These are phyloP conservation scores for Balearica regulorum DNA, from an alignment of 2,797 vertebrate genomes.

Conservation along the genomic window DNA sequence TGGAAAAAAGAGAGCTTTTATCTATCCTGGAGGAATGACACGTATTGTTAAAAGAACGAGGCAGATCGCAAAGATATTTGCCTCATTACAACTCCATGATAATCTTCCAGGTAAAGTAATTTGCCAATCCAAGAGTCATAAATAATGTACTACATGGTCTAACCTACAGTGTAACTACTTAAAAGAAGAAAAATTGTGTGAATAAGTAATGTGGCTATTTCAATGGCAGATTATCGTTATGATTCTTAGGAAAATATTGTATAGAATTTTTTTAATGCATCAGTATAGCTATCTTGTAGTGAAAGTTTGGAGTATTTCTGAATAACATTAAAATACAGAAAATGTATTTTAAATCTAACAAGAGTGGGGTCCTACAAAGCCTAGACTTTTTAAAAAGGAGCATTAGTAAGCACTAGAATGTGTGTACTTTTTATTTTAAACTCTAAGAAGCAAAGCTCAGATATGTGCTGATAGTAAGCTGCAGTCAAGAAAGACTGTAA, in stretches of 20 bases:
- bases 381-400: background rate
- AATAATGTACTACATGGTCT: slow-evolving; percentile 82
- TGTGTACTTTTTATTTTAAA: background rate
- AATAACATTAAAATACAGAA: background rate
- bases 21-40: background rate
- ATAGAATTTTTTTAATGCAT: background rate
- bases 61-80: slow-evolving; percentile 12
- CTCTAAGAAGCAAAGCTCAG: background rate
- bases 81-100: slow-evolving; percentile 74
- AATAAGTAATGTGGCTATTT: background rate
- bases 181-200: background rate
- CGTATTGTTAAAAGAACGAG: background rate
- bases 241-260: background rate
- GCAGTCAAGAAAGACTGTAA: background rate
- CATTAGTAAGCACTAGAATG: background rate
- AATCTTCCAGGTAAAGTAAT: slow-evolving; percentile 81
- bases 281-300: background rate
- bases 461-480: background rate
- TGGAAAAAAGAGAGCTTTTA: background rate
- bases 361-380: background rate
- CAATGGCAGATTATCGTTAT: background rate
- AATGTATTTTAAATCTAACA: background rate
- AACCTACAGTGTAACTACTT: slow-evolving; percentile 71
- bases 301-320: background rate
- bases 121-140: slow-evolving; percentile 82